Evolutionary conservation across 2,888 invertebrate species (phyloP).

Genomic region (Dryomyza anilis): DNA sequence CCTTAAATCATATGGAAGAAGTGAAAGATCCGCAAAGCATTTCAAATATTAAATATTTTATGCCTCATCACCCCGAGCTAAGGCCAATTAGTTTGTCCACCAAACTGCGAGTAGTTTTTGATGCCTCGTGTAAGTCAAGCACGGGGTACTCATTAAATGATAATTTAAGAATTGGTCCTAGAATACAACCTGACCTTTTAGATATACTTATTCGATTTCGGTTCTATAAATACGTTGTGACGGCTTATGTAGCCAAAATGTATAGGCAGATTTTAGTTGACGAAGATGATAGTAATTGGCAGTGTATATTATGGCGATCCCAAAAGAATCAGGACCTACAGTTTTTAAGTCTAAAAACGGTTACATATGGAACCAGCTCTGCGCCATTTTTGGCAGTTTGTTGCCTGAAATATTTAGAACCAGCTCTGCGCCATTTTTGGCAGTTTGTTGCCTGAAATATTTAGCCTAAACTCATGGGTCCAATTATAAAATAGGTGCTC

Average conservation of each 20-base stretch:
- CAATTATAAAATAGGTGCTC: neutral
- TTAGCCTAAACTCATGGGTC: slow-evolving; percentile 5
- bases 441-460: neutral
- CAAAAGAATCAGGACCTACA: neutral
- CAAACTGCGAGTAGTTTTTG: neutral
- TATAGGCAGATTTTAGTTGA: no score
- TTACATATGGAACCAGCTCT: slow-evolving; percentile 8
- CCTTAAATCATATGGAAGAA: slow-evolving; percentile 9
- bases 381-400: slow-evolving; percentile 12
- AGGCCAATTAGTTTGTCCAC: slow-evolving; percentile 14
- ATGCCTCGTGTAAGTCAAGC: neutral
- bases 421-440: neutral
- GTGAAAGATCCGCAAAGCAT: no score
- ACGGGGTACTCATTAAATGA: neutral
- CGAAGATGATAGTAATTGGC: slow-evolving; percentile 18
- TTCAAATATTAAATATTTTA: slow-evolving; percentile 3
- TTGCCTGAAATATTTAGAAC: slow-evolving; percentile 1
- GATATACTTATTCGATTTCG: slow-evolving; percentile 21
- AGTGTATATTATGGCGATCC: slow-evolving; percentile 14
- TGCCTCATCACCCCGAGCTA: slow-evolving; percentile 18
- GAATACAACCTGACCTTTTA: neutral
- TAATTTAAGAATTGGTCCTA: neutral
- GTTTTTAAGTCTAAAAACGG: neutral
- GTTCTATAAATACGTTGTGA: no score
- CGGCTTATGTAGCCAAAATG: slow-evolving; percentile 20